phyloP scores from a whole-genome alignment of 1,140 invertebrate species.

The Arctopsyche grandis region DNA sequence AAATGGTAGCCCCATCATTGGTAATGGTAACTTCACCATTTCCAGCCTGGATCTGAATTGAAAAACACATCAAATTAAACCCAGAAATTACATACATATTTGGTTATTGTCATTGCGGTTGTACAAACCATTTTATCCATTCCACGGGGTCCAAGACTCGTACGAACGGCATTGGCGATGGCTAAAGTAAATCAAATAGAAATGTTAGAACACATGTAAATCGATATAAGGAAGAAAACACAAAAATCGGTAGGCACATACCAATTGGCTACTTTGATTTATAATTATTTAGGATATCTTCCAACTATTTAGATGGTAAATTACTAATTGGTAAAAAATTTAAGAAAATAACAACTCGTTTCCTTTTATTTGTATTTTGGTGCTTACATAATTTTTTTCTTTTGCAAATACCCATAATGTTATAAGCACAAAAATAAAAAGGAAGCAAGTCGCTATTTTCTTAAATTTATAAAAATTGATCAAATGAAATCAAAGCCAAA shows the following conservation, averaged over 20 bases:
- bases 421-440: no score
- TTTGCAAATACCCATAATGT: no score
- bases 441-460: no score
- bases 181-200: constrained; percentile 72
- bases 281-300: no score
- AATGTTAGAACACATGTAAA: background rate
- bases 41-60: constrained; percentile 85
- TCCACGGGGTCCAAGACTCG: constrained; percentile 96
- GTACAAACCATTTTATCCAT: constrained; percentile 98
- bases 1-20: constrained; percentile 99
- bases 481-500: no score
- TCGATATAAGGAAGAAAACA: background rate
- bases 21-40: constrained; percentile 99
- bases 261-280: no score
- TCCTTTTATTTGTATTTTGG: no score
- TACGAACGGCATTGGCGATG: constrained; percentile 98
- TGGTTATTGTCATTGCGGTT: background rate
- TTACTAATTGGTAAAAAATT: no score
- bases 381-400: no score
- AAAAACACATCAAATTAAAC: background rate
- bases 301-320: no score
- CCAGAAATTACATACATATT: background rate
- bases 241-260: background rate
- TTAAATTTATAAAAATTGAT: no score
- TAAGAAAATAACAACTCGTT: no score